A percentile compares a stretch with the other conserved stretches of the same genome.
Evolutionary conservation across 2,113 vertebrate species (phyloP).

Genomic region (Ailuropoda melanoleuca): DNA sequence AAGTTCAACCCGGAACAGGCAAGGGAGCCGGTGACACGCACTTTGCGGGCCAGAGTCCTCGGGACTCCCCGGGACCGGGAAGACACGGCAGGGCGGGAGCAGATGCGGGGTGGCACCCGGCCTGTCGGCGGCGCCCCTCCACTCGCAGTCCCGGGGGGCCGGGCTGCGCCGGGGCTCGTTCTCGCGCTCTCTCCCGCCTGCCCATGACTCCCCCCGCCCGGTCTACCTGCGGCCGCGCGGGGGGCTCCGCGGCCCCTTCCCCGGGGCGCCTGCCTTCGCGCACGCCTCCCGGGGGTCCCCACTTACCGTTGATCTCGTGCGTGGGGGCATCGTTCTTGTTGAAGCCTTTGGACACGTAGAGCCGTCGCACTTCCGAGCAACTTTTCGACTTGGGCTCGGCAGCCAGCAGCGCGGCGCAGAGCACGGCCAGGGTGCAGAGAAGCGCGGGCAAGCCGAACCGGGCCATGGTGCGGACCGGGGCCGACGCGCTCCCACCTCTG

Average conservation of each 20-base stretch:
- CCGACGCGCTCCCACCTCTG: slow-evolving; percentile 52
- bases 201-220: not conserved
- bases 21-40: slow-evolving; percentile 36
- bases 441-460: slow-evolving; percentile 81
- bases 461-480: slow-evolving; percentile 72
- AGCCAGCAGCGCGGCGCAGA: slow-evolving; percentile 80
- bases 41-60: slow-evolving; percentile 43
- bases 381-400: slow-evolving; percentile 90
- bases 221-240: slow-evolving; percentile 5
- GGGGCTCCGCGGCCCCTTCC: not conserved
- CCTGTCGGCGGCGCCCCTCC: not conserved
- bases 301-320: slow-evolving; percentile 92
- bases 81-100: not conserved
- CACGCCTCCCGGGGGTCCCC: not conserved
- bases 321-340: slow-evolving; percentile 93
- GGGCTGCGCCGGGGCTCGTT: not conserved
- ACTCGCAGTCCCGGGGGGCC: not conserved
- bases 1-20: slow-evolving; percentile 70
- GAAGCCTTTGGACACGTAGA: slow-evolving; percentile 93
- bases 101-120: not conserved
- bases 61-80: not conserved
- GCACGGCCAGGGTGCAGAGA: slow-evolving; percentile 82
- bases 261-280: not conserved
- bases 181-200: not conserved
- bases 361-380: slow-evolving; percentile 91